phyloP scores from a whole-genome alignment of 2,113 vertebrate genomes.

The Aspiorhynchus laticeps region DNA sequence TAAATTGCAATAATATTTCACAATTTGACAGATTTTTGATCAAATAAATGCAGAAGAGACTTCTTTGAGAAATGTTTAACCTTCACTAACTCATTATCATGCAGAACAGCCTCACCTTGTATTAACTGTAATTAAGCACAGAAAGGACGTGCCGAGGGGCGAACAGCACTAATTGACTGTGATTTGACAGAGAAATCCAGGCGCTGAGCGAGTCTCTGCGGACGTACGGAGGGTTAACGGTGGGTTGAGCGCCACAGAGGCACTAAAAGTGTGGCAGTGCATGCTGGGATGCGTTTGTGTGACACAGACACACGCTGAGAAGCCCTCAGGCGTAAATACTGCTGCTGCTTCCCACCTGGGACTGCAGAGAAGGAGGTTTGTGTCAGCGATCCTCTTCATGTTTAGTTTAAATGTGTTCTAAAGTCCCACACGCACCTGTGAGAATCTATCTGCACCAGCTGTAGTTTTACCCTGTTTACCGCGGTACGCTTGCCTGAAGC shows the following conservation, averaged over 20 bases:
- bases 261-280: not conserved
- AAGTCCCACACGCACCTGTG: not conserved
- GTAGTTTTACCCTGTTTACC: not conserved
- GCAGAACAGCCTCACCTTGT: not conserved
- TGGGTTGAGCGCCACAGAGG: not conserved
- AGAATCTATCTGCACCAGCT: not conserved
- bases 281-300: constrained; percentile 27
- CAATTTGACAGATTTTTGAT: not conserved
- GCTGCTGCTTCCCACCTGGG: not conserved
- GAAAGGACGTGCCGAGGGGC: not conserved
- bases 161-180: not conserved
- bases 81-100: not conserved
- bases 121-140: constrained; percentile 42
- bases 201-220: not conserved
- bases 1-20: not conserved
- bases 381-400: not conserved
- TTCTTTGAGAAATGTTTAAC: not conserved
- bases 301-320: constrained; percentile 6
- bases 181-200: constrained; percentile 16
- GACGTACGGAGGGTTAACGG: not conserved
- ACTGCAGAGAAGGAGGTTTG: not conserved
- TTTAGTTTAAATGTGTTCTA: not conserved
- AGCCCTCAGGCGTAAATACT: not conserved
- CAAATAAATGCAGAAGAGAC: not conserved
- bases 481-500: not conserved